Percentiles rank a stretch among this genome's conserved stretches.
phyloP scores from a whole-genome alignment of 2,797 vertebrate genomes.

The Takifugu ocellatus region DNA sequence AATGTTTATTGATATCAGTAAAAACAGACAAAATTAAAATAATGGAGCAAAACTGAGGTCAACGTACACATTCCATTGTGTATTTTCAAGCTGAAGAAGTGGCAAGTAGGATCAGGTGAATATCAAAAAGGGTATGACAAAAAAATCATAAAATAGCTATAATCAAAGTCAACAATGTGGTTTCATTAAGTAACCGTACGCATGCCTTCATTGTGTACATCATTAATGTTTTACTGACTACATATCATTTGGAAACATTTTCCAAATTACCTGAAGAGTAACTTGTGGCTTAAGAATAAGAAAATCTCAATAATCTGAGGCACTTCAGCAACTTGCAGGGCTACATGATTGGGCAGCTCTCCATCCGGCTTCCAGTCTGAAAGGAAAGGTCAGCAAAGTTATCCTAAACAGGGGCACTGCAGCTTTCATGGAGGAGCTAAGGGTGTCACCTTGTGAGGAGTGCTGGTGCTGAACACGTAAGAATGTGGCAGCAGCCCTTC shows the following conservation, averaged over 20 bases:
- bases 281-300: constrained; percentile 14
- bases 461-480: constrained; percentile 82
- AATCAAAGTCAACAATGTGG: constrained; percentile 4
- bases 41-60: no score
- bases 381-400: constrained; percentile 10
- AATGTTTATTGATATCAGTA: constrained; percentile 54
- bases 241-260: not conserved
- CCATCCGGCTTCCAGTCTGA: constrained; percentile 61
- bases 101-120: no score
- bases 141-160: constrained; percentile 1
- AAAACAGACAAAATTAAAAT: constrained; percentile 5
- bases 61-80: no score
- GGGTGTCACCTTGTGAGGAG: constrained; percentile 81
- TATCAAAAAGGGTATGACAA: no score
- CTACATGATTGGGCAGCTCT: constrained; percentile 73
- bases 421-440: not conserved
- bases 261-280: constrained; percentile 19
- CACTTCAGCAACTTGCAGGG: no score
- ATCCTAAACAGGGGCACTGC: not conserved
- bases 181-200: not conserved
- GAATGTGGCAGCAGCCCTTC: constrained; percentile 83
- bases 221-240: no score
- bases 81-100: no score
- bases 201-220: constrained; percentile 2
- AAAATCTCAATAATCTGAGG: no score